Evolutionary conservation across 2,888 invertebrate species (phyloP).

Genomic region (Philhelius pedissequus): DNA sequence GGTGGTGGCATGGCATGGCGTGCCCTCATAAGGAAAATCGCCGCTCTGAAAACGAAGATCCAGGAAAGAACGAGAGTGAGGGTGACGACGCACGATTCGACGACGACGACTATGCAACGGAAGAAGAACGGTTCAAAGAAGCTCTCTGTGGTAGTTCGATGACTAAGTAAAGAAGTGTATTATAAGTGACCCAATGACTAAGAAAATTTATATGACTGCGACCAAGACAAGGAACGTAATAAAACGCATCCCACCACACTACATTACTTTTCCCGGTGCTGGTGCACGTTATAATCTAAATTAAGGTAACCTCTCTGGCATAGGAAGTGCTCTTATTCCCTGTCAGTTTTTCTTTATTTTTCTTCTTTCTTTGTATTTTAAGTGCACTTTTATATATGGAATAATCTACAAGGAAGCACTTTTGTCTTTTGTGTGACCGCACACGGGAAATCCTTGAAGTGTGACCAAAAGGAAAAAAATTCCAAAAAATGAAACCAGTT

Average conservation of each 20-base stretch:
- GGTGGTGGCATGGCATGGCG: neutral
- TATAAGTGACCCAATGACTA: conserved; percentile 53
- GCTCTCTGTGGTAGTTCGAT: conserved; percentile 30
- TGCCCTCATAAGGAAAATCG: conserved; percentile 14
- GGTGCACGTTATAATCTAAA: conserved; percentile 8
- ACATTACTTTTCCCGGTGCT: neutral
- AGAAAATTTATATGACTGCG: conserved; percentile 22
- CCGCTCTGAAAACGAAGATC: neutral
- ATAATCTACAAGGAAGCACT: conserved; percentile 50
- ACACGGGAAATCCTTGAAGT: conserved; percentile 61
- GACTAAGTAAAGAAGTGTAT: conserved; percentile 32
- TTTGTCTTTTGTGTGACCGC: conserved; percentile 44
- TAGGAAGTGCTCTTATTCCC: conserved; percentile 35
- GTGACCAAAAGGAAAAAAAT: conserved; percentile 37
- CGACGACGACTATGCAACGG: neutral
- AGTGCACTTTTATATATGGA: conserved; percentile 33
- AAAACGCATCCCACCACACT: conserved; percentile 19
- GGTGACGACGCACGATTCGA: neutral
- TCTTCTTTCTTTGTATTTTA: neutral
- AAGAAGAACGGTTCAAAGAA: conserved; percentile 11
- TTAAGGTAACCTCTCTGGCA: conserved; percentile 10
- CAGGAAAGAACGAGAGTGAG: neutral
- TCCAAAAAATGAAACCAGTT: conserved; percentile 32
- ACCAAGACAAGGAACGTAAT: neutral
- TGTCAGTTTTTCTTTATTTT: neutral